Base-by-base conservation (phyloP, 2,888 invertebrate species). In the Lacanobia oleracea region DNA sequence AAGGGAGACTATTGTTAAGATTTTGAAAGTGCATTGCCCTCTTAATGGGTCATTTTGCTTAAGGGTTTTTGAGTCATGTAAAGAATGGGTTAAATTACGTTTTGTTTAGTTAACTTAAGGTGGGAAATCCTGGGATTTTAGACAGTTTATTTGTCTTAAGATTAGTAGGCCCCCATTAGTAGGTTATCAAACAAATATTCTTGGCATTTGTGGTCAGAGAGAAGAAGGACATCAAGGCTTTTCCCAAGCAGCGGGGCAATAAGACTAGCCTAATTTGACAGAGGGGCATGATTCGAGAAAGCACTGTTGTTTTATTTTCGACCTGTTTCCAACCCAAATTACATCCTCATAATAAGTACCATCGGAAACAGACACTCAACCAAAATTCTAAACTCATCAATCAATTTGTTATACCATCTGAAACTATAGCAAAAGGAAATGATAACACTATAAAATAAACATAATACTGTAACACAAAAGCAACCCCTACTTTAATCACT, bases 11-110 rank as follows among this genome's bases (percentile, higher is more conserved):
- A 88, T 91, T 90, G 90, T 91, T 83, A 71, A 79, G 82, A 82
- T 83, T 87, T 79, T 67, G 75, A 77, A 88, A 88, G 91, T 88
- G 90, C 91, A 90, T 85, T 90, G 90, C 88, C 90, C 90, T 88
- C 79, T 84, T 87, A 87, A 88, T 90, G 83, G 88, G 86, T 88
- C 86, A 87, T 90, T 91, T 87, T 77, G 81, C 80, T 80, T 72
- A 81, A 59, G 77, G 72, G 56, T 64, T 80, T 67, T 75, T 65
- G 18, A 45, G 23, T 68, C 33, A 61, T 56, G 33, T 27, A 78
- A 48, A 21, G 43, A 43, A 43, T 45, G 67, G 37, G 57, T 54
- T 23, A 67, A 43, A 63, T 63, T 40, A 50, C 48, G 8, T 27
- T 57, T 82, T 78, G 74, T 68, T 68, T 63, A 45, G 33, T 54